Evolutionary conservation across 1,140 invertebrate genomes (phyloP), one percentile per base, ranked within the genome.

Genomic region (Tenebrio molitor): DNA sequence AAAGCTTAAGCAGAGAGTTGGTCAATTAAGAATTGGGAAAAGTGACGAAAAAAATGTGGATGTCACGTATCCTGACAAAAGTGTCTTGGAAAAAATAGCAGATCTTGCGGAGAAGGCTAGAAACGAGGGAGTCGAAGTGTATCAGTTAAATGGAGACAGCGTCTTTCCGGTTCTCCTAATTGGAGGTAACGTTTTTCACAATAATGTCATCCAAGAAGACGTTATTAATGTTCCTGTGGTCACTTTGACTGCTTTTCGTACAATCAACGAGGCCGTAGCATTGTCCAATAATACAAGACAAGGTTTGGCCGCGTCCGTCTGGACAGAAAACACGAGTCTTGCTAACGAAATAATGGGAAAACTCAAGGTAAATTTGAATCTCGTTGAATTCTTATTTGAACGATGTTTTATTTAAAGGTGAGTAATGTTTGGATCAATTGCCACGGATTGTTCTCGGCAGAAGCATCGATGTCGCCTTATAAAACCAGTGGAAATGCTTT

Each of bases 381-480:
- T 72, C n/a, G n/a, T n/a, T n/a, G n/a, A n/a, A n/a, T n/a, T n/a
- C n/a, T n/a, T n/a, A n/a, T n/a, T n/a, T n/a, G n/a, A n/a, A n/a
- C n/a, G n/a, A n/a, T n/a, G n/a, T n/a, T n/a, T n/a, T n/a, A n/a
- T 68, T 72, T 77, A 25, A 63, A 84, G 79, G 85, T 85, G n/a
- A 83, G 84, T 6, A 85, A 84, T 64, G 83, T 90, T 23, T 90
- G 88, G 88, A 81, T 90, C 19, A 90, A 90, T 79, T 80, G 80
- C 66, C 84, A 87, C 78, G 87, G 88, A 63, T 44, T 85, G 42
- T 83, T 87, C 80, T 85, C 85, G 80, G 84, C 87, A 19, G 84
- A 84, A 16, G 78, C 85, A 19, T 81, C 85, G 4, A 85, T 88
- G 80, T 84, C 85, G 23, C 86, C 86, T 7, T 81, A 83, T 53